Evolutionary conservation across 2,888 invertebrate genomes (phyloP), one percentile per base, ranked within the genome.

Genomic region (Parnassius apollo): DNA sequence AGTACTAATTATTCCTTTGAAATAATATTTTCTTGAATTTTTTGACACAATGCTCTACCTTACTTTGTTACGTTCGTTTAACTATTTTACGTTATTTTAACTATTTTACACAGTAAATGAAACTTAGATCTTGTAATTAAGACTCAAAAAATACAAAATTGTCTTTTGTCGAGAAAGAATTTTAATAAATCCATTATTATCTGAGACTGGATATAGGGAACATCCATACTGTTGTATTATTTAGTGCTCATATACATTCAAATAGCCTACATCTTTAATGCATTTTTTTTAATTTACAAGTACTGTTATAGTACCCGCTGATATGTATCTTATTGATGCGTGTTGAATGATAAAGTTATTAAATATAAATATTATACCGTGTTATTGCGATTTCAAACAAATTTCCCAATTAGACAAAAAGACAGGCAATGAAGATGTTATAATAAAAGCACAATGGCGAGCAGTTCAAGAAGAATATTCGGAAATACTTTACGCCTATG

Each of bases 301-400:
- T 1, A 2, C 53, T 4, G 12, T 62, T 57, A 2, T 42, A 9
- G 1, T 62, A 8, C 35, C 58, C 2, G 44, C 49, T n/a, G 62
- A 62, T 45, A 2, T 62, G 1, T 54, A 62, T 44, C 35, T 62
- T 9, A 18, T 59, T 10, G 58, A 62, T 35, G 53, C 49, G 1
- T n/a, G 42, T n/a, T 7, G 54, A 50, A 58, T 62, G n/a, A 4
- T 45, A 10, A 50, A 50, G 22, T 44, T 58, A 18, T 53, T 58
- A 11, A 22, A 45, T 42, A 49, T 44, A 18, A 18, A 58, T 49
- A 49, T 45, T 25, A 35, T 12, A 12, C 35, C 11, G 2, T 62
- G 62, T 58, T 55, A 25, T 42, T 59, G 2, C 1, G 49, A 57
- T 49, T 22, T 57, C 18, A 35, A 62, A 18, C 12, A 13, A 42